phyloP scores from a whole-genome alignment of 2,113 vertebrate genomes.

The Chiloscyllium plagiosum region DNA sequence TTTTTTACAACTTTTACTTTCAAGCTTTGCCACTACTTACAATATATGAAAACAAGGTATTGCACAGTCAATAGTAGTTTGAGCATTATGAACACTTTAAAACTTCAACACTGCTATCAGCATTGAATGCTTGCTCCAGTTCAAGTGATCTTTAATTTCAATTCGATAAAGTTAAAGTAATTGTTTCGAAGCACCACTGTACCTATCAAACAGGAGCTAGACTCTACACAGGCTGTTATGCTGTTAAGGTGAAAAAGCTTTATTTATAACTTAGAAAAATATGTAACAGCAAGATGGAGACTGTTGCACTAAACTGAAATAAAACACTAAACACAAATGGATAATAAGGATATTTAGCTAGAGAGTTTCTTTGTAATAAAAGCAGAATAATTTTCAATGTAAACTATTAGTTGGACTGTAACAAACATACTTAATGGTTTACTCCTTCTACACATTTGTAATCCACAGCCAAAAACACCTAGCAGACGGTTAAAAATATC shows the following conservation, averaged over 20 bases:
- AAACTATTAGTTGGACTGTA: neutral
- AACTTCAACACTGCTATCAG: neutral
- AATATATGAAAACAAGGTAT: neutral
- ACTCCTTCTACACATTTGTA: neutral
- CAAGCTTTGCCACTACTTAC: neutral
- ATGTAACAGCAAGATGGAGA: neutral
- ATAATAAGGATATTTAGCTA: neutral
- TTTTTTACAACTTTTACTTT: neutral
- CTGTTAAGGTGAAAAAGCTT: neutral
- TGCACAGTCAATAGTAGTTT: neutral
- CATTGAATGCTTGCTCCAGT: neutral
- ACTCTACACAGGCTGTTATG: neutral
- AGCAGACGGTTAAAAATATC: neutral
- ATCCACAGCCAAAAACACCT: neutral
- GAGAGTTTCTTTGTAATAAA: neutral
- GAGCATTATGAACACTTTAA: neutral
- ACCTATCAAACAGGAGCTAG: neutral
- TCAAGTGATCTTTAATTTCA: neutral
- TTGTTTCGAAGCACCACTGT: neutral
- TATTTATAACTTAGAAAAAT: neutral
- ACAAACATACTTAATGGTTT: conserved; percentile 4
- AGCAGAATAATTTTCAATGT: neutral
- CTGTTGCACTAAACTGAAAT: neutral
- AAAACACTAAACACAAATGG: neutral
- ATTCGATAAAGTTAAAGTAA: neutral